Evolutionary conservation across 2,113 vertebrate genomes (phyloP).

Genomic region (Alethe castanea): DNA sequence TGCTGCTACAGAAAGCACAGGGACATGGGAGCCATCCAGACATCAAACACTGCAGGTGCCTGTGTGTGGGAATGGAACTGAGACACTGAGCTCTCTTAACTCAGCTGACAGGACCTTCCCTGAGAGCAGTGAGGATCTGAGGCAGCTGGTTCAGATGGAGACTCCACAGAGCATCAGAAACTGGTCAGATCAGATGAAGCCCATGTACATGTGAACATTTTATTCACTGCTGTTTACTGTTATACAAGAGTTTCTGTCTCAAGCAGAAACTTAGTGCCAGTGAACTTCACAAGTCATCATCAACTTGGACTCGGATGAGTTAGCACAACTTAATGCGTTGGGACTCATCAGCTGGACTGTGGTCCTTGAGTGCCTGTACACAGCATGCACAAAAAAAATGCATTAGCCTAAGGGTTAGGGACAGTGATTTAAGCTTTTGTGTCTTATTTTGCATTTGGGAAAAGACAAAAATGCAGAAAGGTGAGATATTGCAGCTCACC

Average conservation of each 20-base stretch:
- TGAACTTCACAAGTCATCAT: background rate
- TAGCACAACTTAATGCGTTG: background rate
- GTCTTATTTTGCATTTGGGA: background rate
- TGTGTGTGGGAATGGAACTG: background rate
- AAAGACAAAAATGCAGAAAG: background rate
- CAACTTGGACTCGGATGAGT: background rate
- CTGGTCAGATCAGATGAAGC: background rate
- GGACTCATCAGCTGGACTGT: background rate
- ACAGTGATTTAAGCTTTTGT: background rate
- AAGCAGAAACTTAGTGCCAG: background rate
- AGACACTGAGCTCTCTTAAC: background rate
- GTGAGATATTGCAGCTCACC: background rate
- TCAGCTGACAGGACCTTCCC: background rate
- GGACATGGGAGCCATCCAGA: rapidly evolving
- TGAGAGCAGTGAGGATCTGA: background rate
- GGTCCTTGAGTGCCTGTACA: background rate
- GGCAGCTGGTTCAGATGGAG: background rate
- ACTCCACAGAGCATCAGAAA: background rate
- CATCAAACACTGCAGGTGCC: background rate
- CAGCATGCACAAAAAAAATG: background rate
- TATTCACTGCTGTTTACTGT: background rate
- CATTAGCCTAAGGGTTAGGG: background rate
- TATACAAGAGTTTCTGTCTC: background rate
- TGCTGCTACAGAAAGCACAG: background rate
- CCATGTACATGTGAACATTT: background rate